Conservation (phyloP, 2,113 vertebrate genomes). For the Petrocephalus microphthalmus region DNA sequence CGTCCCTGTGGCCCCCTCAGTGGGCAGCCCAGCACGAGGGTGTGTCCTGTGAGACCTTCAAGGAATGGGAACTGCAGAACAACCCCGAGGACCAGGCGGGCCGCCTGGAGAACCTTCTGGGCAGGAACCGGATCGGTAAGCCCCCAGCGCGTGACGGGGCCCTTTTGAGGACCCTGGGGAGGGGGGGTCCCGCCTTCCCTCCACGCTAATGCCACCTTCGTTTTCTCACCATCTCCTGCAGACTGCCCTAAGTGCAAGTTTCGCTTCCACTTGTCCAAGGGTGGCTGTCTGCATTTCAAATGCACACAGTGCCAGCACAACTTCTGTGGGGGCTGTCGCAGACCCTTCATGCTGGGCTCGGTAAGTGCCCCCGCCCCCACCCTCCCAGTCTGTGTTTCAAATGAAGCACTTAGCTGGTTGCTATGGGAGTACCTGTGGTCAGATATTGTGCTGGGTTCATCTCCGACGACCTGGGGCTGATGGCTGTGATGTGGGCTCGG, state of each 20-base stretch:
- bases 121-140: slow-evolving; percentile 58
- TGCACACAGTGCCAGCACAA: slow-evolving; percentile 63
- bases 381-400: background rate
- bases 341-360: slow-evolving; percentile 48
- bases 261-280: slow-evolving; percentile 60
- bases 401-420: background rate
- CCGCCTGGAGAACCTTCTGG: slow-evolving; percentile 35
- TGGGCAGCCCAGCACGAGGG: slow-evolving; percentile 61
- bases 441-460: background rate
- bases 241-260: slow-evolving; percentile 62
- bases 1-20: slow-evolving; percentile 33
- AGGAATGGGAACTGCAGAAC: slow-evolving; percentile 50
- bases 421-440: background rate
- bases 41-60: slow-evolving; percentile 59
- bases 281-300: slow-evolving; percentile 68
- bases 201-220: background rate
- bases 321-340: slow-evolving; percentile 60
- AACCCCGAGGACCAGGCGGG: slow-evolving; percentile 39
- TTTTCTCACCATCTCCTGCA: slow-evolving; percentile 31
- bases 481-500: background rate
- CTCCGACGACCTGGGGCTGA: background rate
- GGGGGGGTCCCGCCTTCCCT: background rate
- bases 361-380: slow-evolving; percentile 45
- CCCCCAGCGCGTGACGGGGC: background rate
- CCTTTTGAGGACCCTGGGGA: background rate